Percentiles rank a stretch among this genome's conserved stretches.
Conservation (phyloP, 1,140 invertebrate species). For the Aphis craccivora region DNA sequence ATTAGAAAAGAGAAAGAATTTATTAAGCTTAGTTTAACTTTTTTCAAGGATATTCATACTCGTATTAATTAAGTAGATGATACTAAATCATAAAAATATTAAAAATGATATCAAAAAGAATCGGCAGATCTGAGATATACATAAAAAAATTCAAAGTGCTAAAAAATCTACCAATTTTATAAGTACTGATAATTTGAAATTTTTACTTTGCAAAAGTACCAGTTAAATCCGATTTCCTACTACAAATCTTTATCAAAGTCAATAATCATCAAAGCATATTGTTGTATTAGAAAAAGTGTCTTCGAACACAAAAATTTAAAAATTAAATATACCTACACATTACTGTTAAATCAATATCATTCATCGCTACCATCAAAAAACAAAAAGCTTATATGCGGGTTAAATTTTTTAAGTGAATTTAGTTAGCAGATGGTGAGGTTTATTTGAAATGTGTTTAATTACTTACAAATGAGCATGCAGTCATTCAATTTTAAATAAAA, state of each 20-base stretch:
- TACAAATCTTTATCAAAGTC: neutral
- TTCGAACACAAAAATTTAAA: neutral
- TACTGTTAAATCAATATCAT: too few relatives aligned
- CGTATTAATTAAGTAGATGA: too few relatives aligned
- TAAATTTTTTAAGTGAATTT: neutral
- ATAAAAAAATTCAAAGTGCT: neutral
- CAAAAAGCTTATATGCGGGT: neutral
- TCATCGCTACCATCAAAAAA: neutral
- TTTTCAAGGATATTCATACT: too few relatives aligned
- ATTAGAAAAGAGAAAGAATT: too few relatives aligned
- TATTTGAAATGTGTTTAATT: neutral
- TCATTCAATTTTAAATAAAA: too few relatives aligned
- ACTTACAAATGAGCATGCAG: neutral
- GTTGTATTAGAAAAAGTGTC: neutral
- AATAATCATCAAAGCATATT: neutral
- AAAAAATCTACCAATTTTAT: neutral
- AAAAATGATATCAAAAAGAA: neutral
- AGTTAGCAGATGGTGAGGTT: neutral
- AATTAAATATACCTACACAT: too few relatives aligned
- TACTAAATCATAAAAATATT: too few relatives aligned
- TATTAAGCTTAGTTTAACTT: too few relatives aligned
- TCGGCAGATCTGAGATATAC: neutral
- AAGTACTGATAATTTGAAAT: neutral
- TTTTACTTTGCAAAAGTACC: neutral
- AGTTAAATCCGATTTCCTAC: neutral